Evolutionary conservation across 2,797 vertebrate genomes (phyloP).

Genomic region (Apogon hyalosoma): DNA sequence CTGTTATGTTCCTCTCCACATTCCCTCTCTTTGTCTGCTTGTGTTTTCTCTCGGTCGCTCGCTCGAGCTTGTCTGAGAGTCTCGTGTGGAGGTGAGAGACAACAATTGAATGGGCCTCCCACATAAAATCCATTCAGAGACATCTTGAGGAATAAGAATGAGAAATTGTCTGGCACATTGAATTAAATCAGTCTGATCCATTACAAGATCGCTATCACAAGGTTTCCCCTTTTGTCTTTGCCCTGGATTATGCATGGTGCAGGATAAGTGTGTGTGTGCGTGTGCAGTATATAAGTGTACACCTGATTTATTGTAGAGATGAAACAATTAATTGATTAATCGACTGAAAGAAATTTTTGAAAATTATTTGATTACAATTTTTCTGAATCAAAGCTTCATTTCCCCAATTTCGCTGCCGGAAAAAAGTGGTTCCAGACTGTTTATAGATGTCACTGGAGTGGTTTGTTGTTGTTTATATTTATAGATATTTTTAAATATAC

Average conservation of each 20-base stretch:
- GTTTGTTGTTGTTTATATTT: too few species aligned
- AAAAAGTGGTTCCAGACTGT: too few species aligned
- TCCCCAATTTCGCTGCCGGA: too few species aligned
- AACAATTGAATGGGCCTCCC: conserved; percentile 78
- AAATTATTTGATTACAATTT: too few species aligned
- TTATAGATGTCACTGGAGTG: too few species aligned
- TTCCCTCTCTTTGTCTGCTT: conserved; percentile 60
- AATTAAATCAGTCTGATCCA: conserved; percentile 78
- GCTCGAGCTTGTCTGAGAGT: conserved; percentile 43
- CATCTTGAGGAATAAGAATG: conserved; percentile 76
- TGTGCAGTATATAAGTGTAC: conserved; percentile 15
- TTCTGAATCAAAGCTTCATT: too few species aligned
- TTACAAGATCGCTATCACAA: conserved; percentile 74
- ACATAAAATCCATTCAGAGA: conserved; percentile 76
- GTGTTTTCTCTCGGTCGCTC: conserved; percentile 48
- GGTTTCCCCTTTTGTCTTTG: conserved; percentile 66
- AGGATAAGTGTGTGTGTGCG: conserved; percentile 10
- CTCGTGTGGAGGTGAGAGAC: conserved; percentile 61
- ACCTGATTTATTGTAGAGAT: background rate
- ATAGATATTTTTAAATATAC: too few species aligned
- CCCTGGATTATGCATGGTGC: conserved; percentile 60
- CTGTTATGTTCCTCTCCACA: conserved; percentile 26
- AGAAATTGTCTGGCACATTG: conserved; percentile 66
- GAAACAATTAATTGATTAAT: too few species aligned
- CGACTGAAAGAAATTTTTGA: too few species aligned